Percentiles rank a stretch among this genome's conserved stretches.
phyloP scores from a whole-genome alignment of 1,140 invertebrate species.

The Cydia splendana region DNA sequence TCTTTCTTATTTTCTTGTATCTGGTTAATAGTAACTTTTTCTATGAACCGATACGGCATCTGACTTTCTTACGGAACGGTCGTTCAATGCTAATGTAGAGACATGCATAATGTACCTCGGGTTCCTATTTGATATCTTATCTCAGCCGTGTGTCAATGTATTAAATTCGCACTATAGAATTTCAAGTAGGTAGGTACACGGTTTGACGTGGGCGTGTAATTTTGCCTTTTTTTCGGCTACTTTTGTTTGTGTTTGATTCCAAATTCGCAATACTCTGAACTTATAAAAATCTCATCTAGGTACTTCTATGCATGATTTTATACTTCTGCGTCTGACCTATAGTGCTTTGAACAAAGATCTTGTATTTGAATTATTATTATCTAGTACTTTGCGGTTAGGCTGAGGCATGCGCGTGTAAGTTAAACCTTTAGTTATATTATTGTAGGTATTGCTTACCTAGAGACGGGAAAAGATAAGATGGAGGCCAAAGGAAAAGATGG shows the following conservation, averaged over 20 bases:
- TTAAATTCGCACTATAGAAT: not conserved
- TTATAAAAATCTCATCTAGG: too few relatives aligned
- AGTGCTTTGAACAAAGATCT: not conserved
- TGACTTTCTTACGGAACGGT: constrained; percentile 39
- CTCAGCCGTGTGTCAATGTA: not conserved
- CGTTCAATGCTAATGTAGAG: constrained; percentile 37
- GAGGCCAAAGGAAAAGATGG: too few relatives aligned
- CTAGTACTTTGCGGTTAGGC: not conserved
- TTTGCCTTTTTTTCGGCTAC: not conserved
- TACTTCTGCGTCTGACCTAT: not conserved
- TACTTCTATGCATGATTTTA: not conserved
- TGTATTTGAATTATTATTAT: not conserved
- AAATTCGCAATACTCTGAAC: too few relatives aligned
- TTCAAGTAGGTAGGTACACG: constrained; percentile 11
- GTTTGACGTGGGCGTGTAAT: not conserved
- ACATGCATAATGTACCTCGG: constrained; percentile 40
- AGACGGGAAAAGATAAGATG: too few relatives aligned
- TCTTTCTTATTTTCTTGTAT: not conserved
- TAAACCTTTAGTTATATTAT: not conserved
- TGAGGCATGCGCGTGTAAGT: not conserved
- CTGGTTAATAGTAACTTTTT: constrained; percentile 45
- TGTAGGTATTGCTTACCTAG: not conserved
- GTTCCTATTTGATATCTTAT: constrained; percentile 28
- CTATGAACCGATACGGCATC: constrained; percentile 45
- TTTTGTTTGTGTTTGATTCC: not conserved